These are phyloP conservation scores for Apis cerana DNA, from an alignment of 1,140 invertebrate species.

Conservation along the genomic window DNA sequence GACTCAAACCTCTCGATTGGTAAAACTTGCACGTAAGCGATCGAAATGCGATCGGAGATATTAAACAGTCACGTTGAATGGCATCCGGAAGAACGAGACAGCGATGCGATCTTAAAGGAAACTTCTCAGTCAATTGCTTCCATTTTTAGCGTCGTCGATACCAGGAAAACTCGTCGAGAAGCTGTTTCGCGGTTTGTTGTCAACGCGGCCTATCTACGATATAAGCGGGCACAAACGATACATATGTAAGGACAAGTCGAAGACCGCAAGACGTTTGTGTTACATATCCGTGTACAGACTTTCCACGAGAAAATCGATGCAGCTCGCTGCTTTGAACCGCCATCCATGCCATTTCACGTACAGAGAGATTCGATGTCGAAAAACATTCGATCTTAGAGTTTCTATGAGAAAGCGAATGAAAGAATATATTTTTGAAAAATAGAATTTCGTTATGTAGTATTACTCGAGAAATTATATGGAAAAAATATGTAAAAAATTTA, in stretches of 20 bases:
- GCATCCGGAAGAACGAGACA: constrained; percentile 42
- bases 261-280: constrained; percentile 30
- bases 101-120: constrained; percentile 46
- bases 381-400: neutral
- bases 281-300: constrained; percentile 11
- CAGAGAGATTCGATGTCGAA: neutral
- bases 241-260: constrained; percentile 37
- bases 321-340: constrained; percentile 30
- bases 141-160: constrained; percentile 61
- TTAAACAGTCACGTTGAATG: constrained; percentile 30
- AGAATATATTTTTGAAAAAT: too few relatives aligned
- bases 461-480: too few relatives aligned
- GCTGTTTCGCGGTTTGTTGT: constrained; percentile 48
- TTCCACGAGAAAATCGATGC: constrained; percentile 47
- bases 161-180: constrained; percentile 50
- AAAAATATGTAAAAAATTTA: too few relatives aligned
- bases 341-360: constrained; percentile 2
- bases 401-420: too few relatives aligned
- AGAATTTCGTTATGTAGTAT: too few relatives aligned
- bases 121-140: constrained; percentile 48
- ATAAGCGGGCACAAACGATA: constrained; percentile 52
- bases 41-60: constrained; percentile 13
- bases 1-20: neutral
- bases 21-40: neutral
- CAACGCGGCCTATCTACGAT: constrained; percentile 20